A percentile compares a stretch with the other conserved stretches of the same genome.
These are phyloP conservation scores for Pardosa pseudoannulata DNA, from an alignment of 2,888 invertebrate species.

Conservation along the genomic window DNA sequence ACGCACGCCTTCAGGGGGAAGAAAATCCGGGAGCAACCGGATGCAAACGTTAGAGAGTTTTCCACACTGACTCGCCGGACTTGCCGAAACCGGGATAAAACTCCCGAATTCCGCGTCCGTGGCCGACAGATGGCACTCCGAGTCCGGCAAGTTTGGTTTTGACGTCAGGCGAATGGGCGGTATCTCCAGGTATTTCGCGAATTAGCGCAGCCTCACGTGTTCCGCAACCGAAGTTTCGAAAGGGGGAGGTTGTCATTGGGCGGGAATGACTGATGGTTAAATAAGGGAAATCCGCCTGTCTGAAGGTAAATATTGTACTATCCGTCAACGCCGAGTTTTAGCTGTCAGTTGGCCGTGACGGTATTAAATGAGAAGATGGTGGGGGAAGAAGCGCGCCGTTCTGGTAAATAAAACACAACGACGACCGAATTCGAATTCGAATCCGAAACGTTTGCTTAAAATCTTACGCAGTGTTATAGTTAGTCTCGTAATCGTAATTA, in stretches of 20 bases:
- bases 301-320: constrained; percentile 9
- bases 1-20: neutral
- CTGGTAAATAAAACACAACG: neutral
- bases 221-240: neutral
- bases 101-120: neutral
- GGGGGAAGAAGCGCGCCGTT: neutral
- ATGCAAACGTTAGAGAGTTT: constrained; percentile 6
- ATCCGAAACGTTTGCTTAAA: neutral
- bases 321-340: constrained; percentile 14
- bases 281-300: constrained; percentile 10
- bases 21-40: neutral
- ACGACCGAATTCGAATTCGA: neutral
- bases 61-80: constrained; percentile 3
- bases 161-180: neutral
- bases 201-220: constrained; percentile 9
- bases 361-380: neutral
- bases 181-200: neutral
- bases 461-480: neutral
- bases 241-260: neutral
- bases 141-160: neutral
- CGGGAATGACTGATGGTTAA: constrained; percentile 4
- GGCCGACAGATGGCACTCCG: neutral
- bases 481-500: neutral
- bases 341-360: neutral
- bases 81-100: neutral